Evolutionary conservation across 1,140 invertebrate genomes (phyloP).

Genomic region (Trypoxylus dichotomus): DNA sequence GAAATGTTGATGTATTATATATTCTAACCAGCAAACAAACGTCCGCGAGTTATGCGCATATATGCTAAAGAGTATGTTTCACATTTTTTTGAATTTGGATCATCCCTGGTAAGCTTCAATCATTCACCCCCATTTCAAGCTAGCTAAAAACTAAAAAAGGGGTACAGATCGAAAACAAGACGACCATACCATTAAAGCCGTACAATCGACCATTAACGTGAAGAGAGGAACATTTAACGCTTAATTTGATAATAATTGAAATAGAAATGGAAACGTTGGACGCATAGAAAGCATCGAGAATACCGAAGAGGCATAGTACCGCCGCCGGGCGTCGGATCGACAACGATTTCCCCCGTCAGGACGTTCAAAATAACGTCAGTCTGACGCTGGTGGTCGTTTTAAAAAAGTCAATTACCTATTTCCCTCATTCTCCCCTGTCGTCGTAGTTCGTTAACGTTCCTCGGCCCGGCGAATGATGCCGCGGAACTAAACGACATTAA

Average conservation of each 20-base stretch:
- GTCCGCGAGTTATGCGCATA: no score
- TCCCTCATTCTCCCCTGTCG: constrained; percentile 34
- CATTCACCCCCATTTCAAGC: no score
- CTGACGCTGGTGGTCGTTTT: constrained; percentile 34
- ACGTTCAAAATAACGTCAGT: constrained; percentile 37
- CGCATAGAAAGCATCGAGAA: not conserved
- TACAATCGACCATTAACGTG: not conserved
- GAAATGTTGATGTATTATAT: no score
- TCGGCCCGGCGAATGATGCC: constrained; percentile 39
- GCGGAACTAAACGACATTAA: constrained; percentile 45
- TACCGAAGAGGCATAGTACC: not conserved
- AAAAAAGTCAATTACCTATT: constrained; percentile 47
- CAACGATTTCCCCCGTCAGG: not conserved
- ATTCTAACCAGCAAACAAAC: no score
- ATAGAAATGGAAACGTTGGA: not conserved
- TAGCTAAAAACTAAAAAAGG: no score
- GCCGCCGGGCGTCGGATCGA: not conserved
- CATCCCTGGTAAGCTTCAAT: no score
- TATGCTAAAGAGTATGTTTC: no score
- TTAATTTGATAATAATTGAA: constrained; percentile 29
- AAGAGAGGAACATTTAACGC: not conserved
- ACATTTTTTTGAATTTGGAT: no score
- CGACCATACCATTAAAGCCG: not conserved
- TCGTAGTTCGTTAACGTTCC: constrained; percentile 7
- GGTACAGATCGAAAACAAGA: no score